Evolutionary conservation across 2,797 vertebrate genomes (phyloP).

Genomic region (Enteromius fasciolatus): DNA sequence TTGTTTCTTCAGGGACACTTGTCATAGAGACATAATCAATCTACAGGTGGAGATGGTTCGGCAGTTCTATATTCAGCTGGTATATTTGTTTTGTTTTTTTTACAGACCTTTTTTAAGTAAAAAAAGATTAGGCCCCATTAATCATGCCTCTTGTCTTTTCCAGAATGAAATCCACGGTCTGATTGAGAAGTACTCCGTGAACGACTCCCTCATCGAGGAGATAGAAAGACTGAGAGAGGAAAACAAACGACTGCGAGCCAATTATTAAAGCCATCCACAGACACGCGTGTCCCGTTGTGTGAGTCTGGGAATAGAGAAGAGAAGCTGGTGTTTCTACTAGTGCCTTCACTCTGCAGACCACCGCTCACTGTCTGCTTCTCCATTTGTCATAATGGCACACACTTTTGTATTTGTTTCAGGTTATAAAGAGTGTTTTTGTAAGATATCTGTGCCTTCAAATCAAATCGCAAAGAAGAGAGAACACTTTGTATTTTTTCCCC

Average conservation of each 20-base stretch:
- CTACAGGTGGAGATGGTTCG: slow-evolving; percentile 98
- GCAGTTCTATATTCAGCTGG: slow-evolving; percentile 96
- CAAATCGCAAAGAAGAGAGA: not conserved
- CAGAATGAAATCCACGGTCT: slow-evolving; percentile 94
- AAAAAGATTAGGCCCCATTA: not conserved
- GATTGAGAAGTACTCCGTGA: slow-evolving; percentile 91
- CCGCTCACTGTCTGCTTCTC: slow-evolving; percentile 31
- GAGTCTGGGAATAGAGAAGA: slow-evolving; percentile 33
- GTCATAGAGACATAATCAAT: slow-evolving; percentile 94
- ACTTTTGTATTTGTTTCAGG: slow-evolving; percentile 34
- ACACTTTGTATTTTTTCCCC: slow-evolving; percentile 30
- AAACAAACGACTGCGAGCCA: slow-evolving; percentile 87
- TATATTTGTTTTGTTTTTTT: slow-evolving; percentile 56
- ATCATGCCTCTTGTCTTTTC: slow-evolving; percentile 42
- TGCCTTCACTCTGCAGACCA: slow-evolving; percentile 36
- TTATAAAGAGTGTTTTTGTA: slow-evolving; percentile 15
- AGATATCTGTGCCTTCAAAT: slow-evolving; percentile 44
- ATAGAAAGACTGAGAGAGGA: slow-evolving; percentile 92
- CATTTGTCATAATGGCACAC: slow-evolving; percentile 38
- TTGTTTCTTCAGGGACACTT: slow-evolving; percentile 81
- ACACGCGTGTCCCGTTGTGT: not conserved
- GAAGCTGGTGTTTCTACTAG: not conserved
- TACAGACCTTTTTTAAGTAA: not conserved
- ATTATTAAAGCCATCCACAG: slow-evolving; percentile 83
- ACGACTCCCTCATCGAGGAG: slow-evolving; percentile 92